A percentile compares a stretch with the other conserved stretches of the same genome.
Evolutionary conservation across 2,797 vertebrate species (phyloP).

Genomic region (Tamandua tetradactyla): DNA sequence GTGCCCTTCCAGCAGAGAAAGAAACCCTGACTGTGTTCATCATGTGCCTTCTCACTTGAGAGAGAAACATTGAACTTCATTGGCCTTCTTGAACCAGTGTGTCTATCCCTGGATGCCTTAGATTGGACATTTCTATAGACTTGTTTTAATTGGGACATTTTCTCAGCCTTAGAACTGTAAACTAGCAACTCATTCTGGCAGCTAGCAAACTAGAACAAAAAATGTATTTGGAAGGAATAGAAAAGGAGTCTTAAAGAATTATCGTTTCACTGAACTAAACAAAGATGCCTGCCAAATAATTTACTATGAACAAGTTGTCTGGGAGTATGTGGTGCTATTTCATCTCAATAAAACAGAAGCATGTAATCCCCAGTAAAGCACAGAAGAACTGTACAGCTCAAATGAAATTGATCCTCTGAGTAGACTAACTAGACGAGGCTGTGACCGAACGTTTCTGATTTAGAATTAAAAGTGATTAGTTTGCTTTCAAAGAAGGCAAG

Average conservation of each 20-base stretch:
- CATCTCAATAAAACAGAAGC: background rate
- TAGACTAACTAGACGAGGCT: background rate
- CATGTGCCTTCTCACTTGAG: too few species aligned
- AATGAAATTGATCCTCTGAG: background rate
- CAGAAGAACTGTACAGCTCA: background rate
- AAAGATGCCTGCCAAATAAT: background rate
- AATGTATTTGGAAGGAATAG: slow-evolving; percentile 1
- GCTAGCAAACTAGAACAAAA: too few species aligned
- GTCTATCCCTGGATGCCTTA: too few species aligned
- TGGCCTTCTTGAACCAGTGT: too few species aligned
- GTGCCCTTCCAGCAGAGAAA: too few species aligned
- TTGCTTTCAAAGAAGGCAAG: background rate
- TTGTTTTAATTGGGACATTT: too few species aligned
- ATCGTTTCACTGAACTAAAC: background rate
- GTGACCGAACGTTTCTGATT: background rate
- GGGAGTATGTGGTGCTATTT: background rate
- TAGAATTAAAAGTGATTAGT: background rate
- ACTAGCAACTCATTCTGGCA: too few species aligned
- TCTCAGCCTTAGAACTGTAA: too few species aligned
- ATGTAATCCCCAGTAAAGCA: background rate
- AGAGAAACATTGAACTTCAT: too few species aligned
- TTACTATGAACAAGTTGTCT: background rate
- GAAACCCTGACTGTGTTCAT: too few species aligned
- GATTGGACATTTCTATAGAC: too few species aligned
- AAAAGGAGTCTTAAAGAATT: background rate